Evolutionary conservation across 2,797 vertebrate genomes (phyloP).

Genomic region (Coranthus polyacanthus): DNA sequence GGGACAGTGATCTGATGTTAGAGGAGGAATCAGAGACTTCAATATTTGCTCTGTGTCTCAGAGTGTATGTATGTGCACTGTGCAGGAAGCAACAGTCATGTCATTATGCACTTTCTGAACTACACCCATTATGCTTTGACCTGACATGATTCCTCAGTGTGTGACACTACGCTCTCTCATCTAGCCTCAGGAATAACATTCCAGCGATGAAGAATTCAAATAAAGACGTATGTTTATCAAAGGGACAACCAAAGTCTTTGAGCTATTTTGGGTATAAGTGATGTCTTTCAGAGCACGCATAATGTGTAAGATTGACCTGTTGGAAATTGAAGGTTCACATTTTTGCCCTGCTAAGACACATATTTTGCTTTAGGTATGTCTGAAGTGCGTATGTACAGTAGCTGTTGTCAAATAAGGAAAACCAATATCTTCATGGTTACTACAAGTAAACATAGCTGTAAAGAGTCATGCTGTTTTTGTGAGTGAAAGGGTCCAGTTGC

Average conservation of each 20-base stretch:
- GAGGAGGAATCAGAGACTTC: conserved; percentile 58
- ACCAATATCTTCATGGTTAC: conserved; percentile 43
- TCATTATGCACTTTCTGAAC: conserved; percentile 73
- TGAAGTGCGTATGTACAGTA: conserved; percentile 30
- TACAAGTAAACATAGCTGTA: conserved; percentile 38
- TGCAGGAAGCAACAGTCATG: conserved; percentile 64
- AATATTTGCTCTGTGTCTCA: conserved; percentile 72
- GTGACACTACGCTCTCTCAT: conserved; percentile 60
- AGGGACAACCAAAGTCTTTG: conserved; percentile 59
- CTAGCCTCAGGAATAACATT: conserved; percentile 66
- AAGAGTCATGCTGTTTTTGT: conserved; percentile 37
- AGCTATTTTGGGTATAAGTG: conserved; percentile 74
- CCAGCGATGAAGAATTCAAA: conserved; percentile 61
- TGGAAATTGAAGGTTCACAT: conserved; percentile 42
- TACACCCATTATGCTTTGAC: conserved; percentile 69
- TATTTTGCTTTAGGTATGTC: conserved; percentile 4
- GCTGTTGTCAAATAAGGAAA: conserved; percentile 50
- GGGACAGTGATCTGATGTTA: conserved; percentile 45
- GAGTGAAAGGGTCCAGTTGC: conserved; percentile 12
- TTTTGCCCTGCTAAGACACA: conserved; percentile 6
- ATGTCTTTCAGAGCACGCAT: conserved; percentile 58
- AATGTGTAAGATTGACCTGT: conserved; percentile 32
- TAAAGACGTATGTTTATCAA: conserved; percentile 65
- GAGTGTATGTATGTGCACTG: conserved; percentile 34
- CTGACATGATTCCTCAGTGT: conserved; percentile 43